Percentiles rank a stretch among this genome's conserved stretches.
phyloP scores from a whole-genome alignment of 2,113 vertebrate genomes.

The Dasyornis broadbenti region DNA sequence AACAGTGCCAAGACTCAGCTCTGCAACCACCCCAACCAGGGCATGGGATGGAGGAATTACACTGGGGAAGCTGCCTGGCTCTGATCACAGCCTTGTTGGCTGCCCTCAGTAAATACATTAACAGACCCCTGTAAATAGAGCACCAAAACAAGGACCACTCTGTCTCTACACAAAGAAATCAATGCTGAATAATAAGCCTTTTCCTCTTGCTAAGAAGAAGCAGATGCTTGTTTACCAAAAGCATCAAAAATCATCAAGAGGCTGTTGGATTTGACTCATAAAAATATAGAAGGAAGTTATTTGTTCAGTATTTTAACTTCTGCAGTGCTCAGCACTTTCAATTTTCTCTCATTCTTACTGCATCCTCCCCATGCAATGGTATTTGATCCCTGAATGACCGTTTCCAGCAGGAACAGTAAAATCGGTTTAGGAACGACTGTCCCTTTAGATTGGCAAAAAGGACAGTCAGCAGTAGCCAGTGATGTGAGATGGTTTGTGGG shows the following conservation, averaged over 20 bases:
- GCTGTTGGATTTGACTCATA: constrained; percentile 12
- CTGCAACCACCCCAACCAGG: not conserved
- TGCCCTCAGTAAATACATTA: constrained; percentile 37
- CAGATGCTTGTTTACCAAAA: constrained; percentile 64
- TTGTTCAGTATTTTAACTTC: constrained; percentile 45
- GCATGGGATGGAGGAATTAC: not conserved
- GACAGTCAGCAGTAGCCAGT: not conserved
- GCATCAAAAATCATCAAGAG: constrained; percentile 56
- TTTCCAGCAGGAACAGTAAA: constrained; percentile 13
- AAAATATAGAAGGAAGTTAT: constrained; percentile 48
- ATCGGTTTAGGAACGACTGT: not conserved
- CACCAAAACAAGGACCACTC: constrained; percentile 59
- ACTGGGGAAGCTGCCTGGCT: not conserved
- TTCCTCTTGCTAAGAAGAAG: constrained; percentile 62
- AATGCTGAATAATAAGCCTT: constrained; percentile 59
- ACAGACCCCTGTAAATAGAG: constrained; percentile 20
- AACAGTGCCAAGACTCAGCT: not conserved
- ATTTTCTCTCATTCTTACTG: not conserved
- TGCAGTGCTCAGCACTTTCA: constrained; percentile 10
- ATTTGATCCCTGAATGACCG: not conserved
- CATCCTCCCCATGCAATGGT: not conserved
- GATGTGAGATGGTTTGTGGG: not conserved
- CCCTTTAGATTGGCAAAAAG: not conserved
- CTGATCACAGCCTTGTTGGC: not conserved
- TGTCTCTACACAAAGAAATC: constrained; percentile 65